These are phyloP conservation scores for Strix uralensis DNA, from an alignment of 2,113 vertebrate species.

Conservation along the genomic window DNA sequence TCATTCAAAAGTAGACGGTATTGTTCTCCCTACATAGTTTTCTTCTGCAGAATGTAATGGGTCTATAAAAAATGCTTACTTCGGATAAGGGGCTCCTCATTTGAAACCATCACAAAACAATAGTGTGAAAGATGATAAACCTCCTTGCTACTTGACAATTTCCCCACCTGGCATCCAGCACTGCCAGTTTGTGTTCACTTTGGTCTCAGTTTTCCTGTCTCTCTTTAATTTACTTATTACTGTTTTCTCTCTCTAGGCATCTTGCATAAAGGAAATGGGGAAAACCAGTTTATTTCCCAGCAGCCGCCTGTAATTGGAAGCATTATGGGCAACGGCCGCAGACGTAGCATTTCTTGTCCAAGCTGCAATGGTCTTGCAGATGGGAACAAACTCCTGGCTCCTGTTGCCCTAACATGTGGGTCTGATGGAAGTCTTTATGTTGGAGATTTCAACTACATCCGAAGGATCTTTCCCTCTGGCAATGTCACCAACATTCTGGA, in stretches of 20 bases:
- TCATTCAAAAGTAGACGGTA: background rate
- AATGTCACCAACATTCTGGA: conserved; percentile 98
- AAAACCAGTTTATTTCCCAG: conserved; percentile 98
- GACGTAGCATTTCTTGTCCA: conserved; percentile 96
- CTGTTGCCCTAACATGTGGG: conserved; percentile 90
- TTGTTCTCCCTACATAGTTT: background rate
- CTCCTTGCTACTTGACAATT: background rate
- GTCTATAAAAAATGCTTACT: background rate
- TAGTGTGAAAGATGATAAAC: background rate
- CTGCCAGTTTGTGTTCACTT: background rate
- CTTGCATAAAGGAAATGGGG: conserved; percentile 96
- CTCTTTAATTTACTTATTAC: background rate
- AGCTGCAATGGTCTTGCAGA: conserved; percentile 98
- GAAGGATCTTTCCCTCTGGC: conserved; percentile 94
- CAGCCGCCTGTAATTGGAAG: conserved; percentile 96
- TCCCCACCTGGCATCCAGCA: background rate
- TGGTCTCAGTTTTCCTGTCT: background rate
- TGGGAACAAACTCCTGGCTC: conserved; percentile 96
- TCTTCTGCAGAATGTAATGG: background rate
- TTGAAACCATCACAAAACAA: background rate
- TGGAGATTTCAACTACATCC: conserved; percentile 98
- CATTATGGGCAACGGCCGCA: conserved; percentile 94
- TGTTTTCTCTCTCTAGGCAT: conserved; percentile 79
- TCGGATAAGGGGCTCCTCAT: background rate
- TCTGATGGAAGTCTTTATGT: conserved; percentile 96